A percentile compares a stretch with the other conserved stretches of the same genome.
Conservation (phyloP, 2,888 invertebrate genomes). For the Drosophila dives region DNA sequence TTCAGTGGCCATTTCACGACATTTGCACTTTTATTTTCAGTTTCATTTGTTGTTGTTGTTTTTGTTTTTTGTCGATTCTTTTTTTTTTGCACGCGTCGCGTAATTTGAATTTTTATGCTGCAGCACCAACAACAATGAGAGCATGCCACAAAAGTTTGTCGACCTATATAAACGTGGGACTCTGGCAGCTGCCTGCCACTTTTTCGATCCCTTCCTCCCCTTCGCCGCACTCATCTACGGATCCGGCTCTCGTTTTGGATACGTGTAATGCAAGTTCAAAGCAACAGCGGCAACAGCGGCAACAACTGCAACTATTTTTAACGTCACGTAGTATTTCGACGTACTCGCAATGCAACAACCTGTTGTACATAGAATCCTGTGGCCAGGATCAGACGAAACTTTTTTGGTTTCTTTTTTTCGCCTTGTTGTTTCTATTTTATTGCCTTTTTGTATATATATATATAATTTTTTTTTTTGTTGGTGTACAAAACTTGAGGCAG, state of each 20-base stretch:
- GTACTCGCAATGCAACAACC: slow-evolving; percentile 71
- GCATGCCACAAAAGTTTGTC: slow-evolving; percentile 78
- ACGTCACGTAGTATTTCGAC: slow-evolving; percentile 62
- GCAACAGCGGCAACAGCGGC: slow-evolving; percentile 46
- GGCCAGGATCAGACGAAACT: slow-evolving; percentile 48
- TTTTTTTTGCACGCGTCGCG: slow-evolving; percentile 64
- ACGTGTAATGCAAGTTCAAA: slow-evolving; percentile 79
- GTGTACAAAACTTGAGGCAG: slow-evolving; percentile 29
- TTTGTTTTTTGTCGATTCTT: slow-evolving; percentile 21
- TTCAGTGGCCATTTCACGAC: slow-evolving; percentile 55
- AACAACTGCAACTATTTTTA: slow-evolving; percentile 70
- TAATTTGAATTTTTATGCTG: slow-evolving; percentile 79
- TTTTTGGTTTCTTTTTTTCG: slow-evolving; percentile 7
- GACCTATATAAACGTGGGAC: slow-evolving; percentile 75
- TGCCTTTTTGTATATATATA: slow-evolving; percentile 9
- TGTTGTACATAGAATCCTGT: slow-evolving; percentile 68
- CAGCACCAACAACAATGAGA: slow-evolving; percentile 56
- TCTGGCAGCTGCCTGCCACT: slow-evolving; percentile 46
- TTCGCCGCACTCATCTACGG: not conserved
- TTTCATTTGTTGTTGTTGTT: slow-evolving; percentile 20
- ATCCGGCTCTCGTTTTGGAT: slow-evolving; percentile 46
- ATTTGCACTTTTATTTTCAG: slow-evolving; percentile 77
- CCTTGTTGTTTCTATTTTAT: slow-evolving; percentile 12
- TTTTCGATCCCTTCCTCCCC: not conserved
- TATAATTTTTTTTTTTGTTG: not conserved